Conservation (phyloP, 2,797 vertebrate species). For the Parauchenoglanis punctatus region DNA sequence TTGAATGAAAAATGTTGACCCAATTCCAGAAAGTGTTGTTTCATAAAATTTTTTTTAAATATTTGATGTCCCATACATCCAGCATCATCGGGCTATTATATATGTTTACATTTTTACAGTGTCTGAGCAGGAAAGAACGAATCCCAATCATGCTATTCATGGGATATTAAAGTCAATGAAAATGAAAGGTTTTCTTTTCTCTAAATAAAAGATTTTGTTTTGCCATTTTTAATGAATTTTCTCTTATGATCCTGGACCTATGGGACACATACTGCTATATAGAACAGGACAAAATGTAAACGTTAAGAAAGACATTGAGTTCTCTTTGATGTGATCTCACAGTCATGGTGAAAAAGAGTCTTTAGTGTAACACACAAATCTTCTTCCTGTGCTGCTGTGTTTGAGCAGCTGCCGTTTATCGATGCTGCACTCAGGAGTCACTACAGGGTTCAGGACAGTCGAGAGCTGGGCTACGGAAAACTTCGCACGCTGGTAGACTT, state of each 20-base stretch:
- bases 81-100: background rate
- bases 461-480: slow-evolving; percentile 74
- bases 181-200: background rate
- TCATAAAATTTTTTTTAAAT: background rate
- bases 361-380: background rate
- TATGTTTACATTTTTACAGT: background rate
- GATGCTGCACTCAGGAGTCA: slow-evolving; percentile 74
- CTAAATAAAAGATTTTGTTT: background rate
- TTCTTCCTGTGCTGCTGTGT: background rate
- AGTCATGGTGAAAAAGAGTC: background rate
- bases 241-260: background rate
- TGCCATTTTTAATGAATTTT: background rate
- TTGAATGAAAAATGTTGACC: background rate
- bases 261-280: background rate
- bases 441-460: slow-evolving; percentile 72
- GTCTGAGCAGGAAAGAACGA: background rate
- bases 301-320: background rate
- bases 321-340: background rate
- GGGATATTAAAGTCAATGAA: background rate
- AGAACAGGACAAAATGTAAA: background rate
- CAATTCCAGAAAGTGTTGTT: background rate
- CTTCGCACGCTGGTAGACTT: slow-evolving; percentile 66
- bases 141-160: background rate
- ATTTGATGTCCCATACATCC: background rate
- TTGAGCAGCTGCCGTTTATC: slow-evolving; percentile 67